Conservation (phyloP, 64 coral and sea anemone genomes). For the Actinia tenebrosa region DNA sequence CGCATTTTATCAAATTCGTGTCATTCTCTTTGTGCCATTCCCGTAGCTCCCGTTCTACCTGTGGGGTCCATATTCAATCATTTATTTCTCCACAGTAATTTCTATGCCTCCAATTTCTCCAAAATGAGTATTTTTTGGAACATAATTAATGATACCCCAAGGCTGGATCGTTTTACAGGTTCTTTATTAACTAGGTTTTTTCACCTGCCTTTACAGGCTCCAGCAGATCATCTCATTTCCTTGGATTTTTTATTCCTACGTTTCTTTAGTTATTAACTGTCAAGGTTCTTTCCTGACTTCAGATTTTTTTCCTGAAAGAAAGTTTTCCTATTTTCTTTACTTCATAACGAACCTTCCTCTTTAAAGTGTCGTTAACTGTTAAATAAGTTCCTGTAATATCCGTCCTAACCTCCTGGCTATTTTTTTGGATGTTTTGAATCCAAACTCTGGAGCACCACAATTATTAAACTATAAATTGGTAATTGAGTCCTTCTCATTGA, state of each 20-base stretch:
- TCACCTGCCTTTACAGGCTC: background rate
- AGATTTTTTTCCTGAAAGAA: background rate
- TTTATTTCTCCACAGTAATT: background rate
- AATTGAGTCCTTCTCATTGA: background rate
- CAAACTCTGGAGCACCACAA: background rate
- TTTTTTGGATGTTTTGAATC: background rate
- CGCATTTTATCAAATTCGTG: background rate
- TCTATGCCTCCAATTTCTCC: background rate
- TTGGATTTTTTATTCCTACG: background rate
- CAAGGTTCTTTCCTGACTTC: background rate
- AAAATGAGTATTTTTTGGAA: background rate
- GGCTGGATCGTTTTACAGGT: background rate
- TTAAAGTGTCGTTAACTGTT: background rate
- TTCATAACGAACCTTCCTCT: constrained; percentile 14
- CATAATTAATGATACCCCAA: background rate
- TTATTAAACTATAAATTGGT: background rate
- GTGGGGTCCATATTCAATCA: background rate
- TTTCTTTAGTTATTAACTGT: background rate
- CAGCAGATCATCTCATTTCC: background rate
- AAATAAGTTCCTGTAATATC: background rate
- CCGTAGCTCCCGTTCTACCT: background rate
- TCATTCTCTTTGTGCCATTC: background rate
- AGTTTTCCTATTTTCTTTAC: background rate
- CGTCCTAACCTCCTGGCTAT: background rate
- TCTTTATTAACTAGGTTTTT: background rate